Evolutionary conservation across 2,888 invertebrate species (phyloP), one percentile per base, ranked within the genome.

Genomic region (Ornithoptera alexandrae): DNA sequence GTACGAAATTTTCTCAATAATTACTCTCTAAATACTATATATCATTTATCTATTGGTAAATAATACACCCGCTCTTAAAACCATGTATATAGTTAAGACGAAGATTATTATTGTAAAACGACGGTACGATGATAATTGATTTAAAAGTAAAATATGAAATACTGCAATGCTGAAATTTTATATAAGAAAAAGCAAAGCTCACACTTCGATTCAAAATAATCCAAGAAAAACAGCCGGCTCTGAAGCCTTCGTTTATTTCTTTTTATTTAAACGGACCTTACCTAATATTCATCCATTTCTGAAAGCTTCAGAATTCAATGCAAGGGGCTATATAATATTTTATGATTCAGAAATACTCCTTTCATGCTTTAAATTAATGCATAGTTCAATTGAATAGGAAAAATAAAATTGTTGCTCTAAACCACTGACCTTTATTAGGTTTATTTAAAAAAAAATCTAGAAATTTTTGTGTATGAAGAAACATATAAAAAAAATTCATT

Each of bases 91-190:
- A 46, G 2, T 46, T 46, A 46, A 12, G 1, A 46, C 15, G 15
- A 17, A 15, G 46, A 1, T 46, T 46, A 46, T 46, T 46, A 46
- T 4, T n/a, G 1, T 53, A 46, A 53, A 18, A 53, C n/a, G 8
- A 18, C 5, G n/a, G 53, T 7, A 2, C n/a, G 8, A n/a, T 6
- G 18, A 53, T 7, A n/a, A n/a, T 53, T n/a, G 12, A 56, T 56
- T 58, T 22, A 24, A 58, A 58, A 58, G 22, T 58, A 58, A 24
- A 61, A 39, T 60, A 22, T 17, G 50, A 72, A 74, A 74, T 72
- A 74, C 72, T 76, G 74, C 74, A 76, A 65, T 74, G 75, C 75
- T 74, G 73, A 69, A 74, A 65, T 68, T 74, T 69, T 63, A 70
- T 67, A 70, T 65, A 69, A 72, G 74, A 73, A 67, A 72, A 73